phyloP scores from a whole-genome alignment of 2,888 invertebrate genomes.

The Alloscopus bannaensis region DNA sequence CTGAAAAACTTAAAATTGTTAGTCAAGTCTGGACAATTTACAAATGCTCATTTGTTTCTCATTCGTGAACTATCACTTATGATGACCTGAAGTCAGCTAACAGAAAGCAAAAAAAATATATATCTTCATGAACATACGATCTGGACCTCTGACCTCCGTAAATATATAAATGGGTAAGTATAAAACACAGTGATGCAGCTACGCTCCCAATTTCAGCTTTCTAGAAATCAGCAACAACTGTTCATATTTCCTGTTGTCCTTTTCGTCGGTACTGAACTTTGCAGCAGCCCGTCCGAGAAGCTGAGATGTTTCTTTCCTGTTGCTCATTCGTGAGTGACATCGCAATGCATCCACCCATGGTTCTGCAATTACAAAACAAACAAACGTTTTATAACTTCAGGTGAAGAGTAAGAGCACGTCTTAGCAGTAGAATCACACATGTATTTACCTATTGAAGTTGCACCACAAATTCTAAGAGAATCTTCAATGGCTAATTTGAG shows the following conservation, averaged over 20 bases:
- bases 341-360: slow-evolving; percentile 7
- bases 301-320: slow-evolving; percentile 10
- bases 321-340: neutral
- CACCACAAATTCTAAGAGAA: neutral
- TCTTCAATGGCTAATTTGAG: slow-evolving; percentile 17
- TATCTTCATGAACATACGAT: too few species aligned
- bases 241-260: neutral
- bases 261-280: neutral
- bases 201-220: neutral
- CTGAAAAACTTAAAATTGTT: too few species aligned
- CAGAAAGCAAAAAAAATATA: too few species aligned
- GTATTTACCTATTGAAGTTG: slow-evolving; percentile 28
- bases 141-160: too few species aligned
- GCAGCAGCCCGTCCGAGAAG: slow-evolving; percentile 16
- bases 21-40: too few species aligned
- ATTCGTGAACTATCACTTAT: too few species aligned
- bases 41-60: too few species aligned
- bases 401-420: too few species aligned
- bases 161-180: too few species aligned
- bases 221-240: slow-evolving; percentile 4
- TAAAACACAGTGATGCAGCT: too few species aligned
- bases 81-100: too few species aligned
- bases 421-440: too few species aligned
- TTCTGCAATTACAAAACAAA: slow-evolving; percentile 31
- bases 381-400: neutral